Conservation (phyloP, 2,113 vertebrate genomes). For the Hylia prasina region DNA sequence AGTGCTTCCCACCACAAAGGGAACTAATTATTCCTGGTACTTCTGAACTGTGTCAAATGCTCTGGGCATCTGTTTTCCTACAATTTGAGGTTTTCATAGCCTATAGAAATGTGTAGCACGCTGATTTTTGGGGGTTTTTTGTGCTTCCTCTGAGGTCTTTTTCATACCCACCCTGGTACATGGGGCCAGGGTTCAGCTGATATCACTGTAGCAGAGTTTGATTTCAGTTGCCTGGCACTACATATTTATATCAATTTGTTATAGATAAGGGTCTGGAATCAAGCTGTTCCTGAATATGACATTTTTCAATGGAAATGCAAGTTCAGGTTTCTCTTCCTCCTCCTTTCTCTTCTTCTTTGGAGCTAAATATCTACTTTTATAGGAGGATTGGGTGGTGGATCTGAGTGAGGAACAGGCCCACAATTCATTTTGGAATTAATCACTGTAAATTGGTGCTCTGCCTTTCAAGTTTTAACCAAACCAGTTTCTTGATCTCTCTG, state of each 20-base stretch:
- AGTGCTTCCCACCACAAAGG: neutral
- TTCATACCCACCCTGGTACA: neutral
- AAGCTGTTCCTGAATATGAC: accelerated
- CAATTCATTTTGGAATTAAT: neutral
- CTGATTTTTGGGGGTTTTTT: neutral
- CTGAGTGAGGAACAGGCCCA: neutral
- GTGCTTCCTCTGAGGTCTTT: neutral
- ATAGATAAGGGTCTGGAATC: neutral
- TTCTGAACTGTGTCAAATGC: neutral
- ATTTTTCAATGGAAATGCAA: neutral
- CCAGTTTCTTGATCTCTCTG: accelerated
- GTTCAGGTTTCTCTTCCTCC: neutral
- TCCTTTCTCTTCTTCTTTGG: neutral
- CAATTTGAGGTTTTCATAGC: neutral
- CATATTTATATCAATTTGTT: neutral
- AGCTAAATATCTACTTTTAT: neutral
- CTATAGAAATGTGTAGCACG: neutral
- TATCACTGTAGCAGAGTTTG: neutral
- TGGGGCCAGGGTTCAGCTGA: neutral
- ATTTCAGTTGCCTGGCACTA: neutral
- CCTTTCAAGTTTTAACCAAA: neutral
- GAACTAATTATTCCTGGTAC: neutral
- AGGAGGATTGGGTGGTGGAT: neutral
- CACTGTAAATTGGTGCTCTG: neutral
- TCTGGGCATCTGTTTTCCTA: neutral